Evolutionary conservation across 2,888 invertebrate genomes (phyloP).

Genomic region (Leptopilina drosophilae): DNA sequence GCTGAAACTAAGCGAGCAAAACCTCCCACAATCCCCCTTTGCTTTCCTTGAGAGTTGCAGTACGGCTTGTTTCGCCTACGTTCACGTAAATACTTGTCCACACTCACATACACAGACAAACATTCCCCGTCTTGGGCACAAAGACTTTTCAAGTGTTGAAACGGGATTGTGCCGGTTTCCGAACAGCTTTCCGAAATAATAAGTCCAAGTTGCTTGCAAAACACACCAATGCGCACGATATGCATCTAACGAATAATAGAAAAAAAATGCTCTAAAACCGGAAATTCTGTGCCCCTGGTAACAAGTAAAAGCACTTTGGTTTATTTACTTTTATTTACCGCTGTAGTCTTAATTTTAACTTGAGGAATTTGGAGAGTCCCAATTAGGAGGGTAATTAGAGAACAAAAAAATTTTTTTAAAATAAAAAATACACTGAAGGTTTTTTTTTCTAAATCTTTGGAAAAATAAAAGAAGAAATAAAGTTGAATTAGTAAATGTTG

Average conservation of each 20-base stretch:
- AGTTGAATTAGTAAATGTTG: too few relatives aligned
- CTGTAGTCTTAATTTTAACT: too few relatives aligned
- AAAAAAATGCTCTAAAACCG: too few relatives aligned
- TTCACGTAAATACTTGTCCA: slow-evolving; percentile 37
- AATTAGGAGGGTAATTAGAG: too few relatives aligned
- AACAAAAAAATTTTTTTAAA: too few relatives aligned
- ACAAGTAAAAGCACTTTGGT: too few relatives aligned
- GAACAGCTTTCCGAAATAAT: slow-evolving; percentile 28
- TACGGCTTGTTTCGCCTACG: slow-evolving; percentile 68
- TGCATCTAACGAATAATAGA: background rate
- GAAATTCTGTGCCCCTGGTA: too few relatives aligned
- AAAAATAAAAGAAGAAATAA: too few relatives aligned
- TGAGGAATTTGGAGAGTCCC: too few relatives aligned
- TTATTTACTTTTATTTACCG: too few relatives aligned
- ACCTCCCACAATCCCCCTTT: background rate
- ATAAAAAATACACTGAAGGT: too few relatives aligned
- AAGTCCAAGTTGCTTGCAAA: slow-evolving; percentile 28
- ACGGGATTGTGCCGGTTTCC: slow-evolving; percentile 28
- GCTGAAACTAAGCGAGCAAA: background rate
- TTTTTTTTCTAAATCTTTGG: too few relatives aligned
- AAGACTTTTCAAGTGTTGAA: slow-evolving; percentile 36
- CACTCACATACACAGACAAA: slow-evolving; percentile 21
- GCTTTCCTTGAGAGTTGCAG: slow-evolving; percentile 52
- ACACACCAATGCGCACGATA: background rate
- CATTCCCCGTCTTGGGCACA: background rate